A percentile compares a stretch with the other conserved stretches of the same genome.
Evolutionary conservation across 1,140 invertebrate species (phyloP).

Genomic region (Brachystomella parvula): DNA sequence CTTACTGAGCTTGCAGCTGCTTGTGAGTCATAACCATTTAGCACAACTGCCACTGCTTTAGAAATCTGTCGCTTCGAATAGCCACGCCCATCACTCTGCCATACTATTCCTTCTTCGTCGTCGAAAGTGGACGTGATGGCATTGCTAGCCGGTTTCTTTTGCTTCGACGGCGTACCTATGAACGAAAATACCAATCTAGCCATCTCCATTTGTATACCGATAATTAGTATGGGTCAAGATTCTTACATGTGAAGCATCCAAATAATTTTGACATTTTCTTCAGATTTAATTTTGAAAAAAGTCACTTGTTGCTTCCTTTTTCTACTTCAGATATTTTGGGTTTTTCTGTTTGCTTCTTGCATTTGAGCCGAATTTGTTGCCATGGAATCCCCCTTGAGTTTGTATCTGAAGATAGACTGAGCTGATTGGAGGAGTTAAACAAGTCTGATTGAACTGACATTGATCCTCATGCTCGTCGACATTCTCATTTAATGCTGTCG

Average conservation of each 20-base stretch:
- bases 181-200: neutral
- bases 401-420: too few relatives aligned
- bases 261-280: neutral
- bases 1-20: conserved; percentile 6
- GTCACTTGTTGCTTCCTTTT: too few relatives aligned
- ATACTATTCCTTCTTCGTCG: neutral
- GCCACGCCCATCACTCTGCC: neutral
- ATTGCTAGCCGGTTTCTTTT: neutral
- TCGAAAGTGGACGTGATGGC: neutral
- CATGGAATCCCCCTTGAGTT: too few relatives aligned
- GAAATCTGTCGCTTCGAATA: neutral
- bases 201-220: neutral
- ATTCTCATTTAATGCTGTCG: conserved; percentile 12
- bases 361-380: too few relatives aligned
- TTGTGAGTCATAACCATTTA: conserved; percentile 3
- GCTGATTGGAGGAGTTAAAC: too few relatives aligned
- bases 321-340: neutral
- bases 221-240: neutral
- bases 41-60: conserved; percentile 14
- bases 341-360: too few relatives aligned
- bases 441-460: neutral
- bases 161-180: neutral
- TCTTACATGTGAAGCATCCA: neutral
- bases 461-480: conserved; percentile 2
- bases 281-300: too few relatives aligned